Percentiles rank a stretch among this genome's conserved stretches.
These are phyloP conservation scores for Leptinotarsa texana DNA, from an alignment of 1,140 invertebrate species.

Conservation along the genomic window DNA sequence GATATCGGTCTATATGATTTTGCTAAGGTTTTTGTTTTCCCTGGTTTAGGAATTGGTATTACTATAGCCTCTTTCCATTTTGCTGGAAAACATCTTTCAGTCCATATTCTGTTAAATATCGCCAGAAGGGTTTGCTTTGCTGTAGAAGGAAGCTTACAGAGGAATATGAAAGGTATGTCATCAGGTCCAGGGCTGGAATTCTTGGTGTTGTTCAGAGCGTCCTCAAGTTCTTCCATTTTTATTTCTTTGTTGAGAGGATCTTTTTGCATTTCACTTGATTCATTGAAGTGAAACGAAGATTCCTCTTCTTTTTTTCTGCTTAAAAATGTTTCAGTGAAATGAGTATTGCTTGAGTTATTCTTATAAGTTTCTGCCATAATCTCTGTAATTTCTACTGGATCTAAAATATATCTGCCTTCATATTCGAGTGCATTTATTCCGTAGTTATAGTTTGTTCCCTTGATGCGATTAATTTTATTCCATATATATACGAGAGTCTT, in stretches of 20 bases:
- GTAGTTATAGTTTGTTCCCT: not conserved
- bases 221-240: not conserved
- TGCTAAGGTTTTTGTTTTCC: constrained; percentile 8
- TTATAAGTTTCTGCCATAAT: not conserved
- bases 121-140: not conserved
- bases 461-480: constrained; percentile 5
- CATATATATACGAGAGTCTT: not conserved
- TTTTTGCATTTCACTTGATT: not conserved
- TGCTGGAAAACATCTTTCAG: not conserved
- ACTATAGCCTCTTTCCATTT: constrained; percentile 22
- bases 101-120: constrained; percentile 9
- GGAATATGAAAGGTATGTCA: constrained; percentile 20
- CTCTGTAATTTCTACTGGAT: not conserved
- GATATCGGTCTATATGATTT: constrained; percentile 30
- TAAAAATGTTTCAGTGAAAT: not conserved
- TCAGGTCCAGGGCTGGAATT: constrained; percentile 13
- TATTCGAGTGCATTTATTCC: not conserved
- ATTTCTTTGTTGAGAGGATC: not conserved
- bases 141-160: constrained; percentile 11
- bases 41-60: constrained; percentile 23
- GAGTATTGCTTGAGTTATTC: not conserved
- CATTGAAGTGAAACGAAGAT: no score
- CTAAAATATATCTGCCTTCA: not conserved
- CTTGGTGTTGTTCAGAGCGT: not conserved
- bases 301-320: no score